These are phyloP conservation scores for Cepaea nemoralis DNA, from an alignment of 1,140 invertebrate genomes.

Conservation along the genomic window DNA sequence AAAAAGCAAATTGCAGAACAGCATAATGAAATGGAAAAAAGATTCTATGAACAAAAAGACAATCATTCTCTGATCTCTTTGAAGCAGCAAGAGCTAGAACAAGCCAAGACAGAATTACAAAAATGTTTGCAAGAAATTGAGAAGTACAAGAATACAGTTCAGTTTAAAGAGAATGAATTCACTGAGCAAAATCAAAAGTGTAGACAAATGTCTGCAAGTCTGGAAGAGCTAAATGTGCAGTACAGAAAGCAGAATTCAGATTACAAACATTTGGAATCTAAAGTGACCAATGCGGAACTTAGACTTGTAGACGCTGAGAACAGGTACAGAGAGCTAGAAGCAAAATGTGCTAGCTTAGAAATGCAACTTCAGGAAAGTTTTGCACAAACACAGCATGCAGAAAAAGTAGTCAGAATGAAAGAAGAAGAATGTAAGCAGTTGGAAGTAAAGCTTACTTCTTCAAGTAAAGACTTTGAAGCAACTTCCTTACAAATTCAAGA, in stretches of 20 bases:
- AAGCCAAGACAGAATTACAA: conserved; percentile 40
- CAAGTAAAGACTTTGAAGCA: conserved; percentile 19
- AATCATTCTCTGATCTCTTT: conserved; percentile 7
- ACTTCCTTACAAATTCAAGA: background rate
- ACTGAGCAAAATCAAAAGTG: conserved; percentile 53
- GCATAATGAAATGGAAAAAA: conserved; percentile 10
- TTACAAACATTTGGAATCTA: conserved; percentile 16
- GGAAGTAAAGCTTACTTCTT: background rate
- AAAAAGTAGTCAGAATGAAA: conserved; percentile 12
- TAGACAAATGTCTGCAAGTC: conserved; percentile 48
- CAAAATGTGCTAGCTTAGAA: conserved; percentile 33
- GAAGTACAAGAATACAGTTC: conserved; percentile 20
- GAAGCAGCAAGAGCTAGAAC: conserved; percentile 47
- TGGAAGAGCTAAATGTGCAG: conserved; percentile 53
- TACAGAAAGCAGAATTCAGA: conserved; percentile 38
- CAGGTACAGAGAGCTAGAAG: conserved; percentile 33
- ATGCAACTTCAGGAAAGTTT: conserved; percentile 33
- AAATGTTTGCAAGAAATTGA: conserved; percentile 44
- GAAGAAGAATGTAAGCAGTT: conserved; percentile 8
- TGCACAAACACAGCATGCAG: conserved; percentile 20
- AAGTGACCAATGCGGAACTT: conserved; percentile 11
- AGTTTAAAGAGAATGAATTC: conserved; percentile 46
- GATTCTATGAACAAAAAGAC: conserved; percentile 1
- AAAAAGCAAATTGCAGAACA: conserved; percentile 1
- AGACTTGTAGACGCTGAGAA: conserved; percentile 36